Base-by-base conservation (phyloP, 2,888 invertebrate genomes). In the Watsonalla binaria region DNA sequence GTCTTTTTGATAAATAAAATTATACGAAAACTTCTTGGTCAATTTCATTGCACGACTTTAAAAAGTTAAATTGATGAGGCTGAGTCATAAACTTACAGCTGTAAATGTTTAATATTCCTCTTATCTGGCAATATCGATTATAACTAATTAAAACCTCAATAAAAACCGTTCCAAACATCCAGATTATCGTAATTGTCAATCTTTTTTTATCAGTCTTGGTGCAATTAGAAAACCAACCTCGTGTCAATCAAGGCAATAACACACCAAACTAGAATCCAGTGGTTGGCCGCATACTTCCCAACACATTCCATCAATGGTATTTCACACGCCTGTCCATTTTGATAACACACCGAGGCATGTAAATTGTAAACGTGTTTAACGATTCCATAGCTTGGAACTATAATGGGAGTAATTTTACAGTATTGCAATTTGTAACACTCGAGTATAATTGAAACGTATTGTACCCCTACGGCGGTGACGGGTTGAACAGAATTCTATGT, bases 321-420 rank as follows among this genome's bases (percentile, higher is more conserved):
- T 42, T 42, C 42, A 42, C 42, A 42, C 42, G 42, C 42, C 42
- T 42, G 11, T 42, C 2, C 11, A 54, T 53, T 53, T 47, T 52
- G 42, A 45, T 50, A n/a, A 39, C 14, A 47, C 46, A 6, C 47
- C 33, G 48, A 42, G 24, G 49, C 39, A 39, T 39, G 11, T 6
- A 15, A 39, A 50, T 50, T 6, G 37, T 13, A 13, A 13, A 15
- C 8, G 24, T 39, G 49, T 49, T 50, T 11, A 39, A 24, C 24
- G 24, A 24, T 24, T 4, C 24, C 24, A 24, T 24, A 24, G 24
- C 24, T 24, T 24, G 24, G 24, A 24, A 24, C 24, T 24, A 24
- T 24, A 4, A 24, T 24, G 24, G 24, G 24, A 2, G 24, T 24
- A 24, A 24, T 24, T 24, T 24, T 24, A 24, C 24, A 24, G 24